phyloP scores from a whole-genome alignment of 2,113 vertebrate genomes.

The Bettongia penicillata region DNA sequence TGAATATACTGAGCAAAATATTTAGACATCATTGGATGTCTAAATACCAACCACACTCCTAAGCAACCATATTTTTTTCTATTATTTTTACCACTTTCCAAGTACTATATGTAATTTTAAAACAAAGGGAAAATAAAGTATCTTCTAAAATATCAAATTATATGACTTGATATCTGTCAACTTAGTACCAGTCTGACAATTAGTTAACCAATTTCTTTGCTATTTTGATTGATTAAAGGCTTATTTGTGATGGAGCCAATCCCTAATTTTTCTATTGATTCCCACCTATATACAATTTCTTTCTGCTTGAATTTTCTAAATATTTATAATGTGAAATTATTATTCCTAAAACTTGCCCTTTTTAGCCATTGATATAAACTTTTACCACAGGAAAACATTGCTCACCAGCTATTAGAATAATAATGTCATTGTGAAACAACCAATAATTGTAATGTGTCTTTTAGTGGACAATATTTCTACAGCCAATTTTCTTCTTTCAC shows the following conservation, averaged over 20 bases:
- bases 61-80: not conserved
- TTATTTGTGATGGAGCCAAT: not conserved
- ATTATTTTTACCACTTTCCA: not conserved
- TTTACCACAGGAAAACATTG: not conserved
- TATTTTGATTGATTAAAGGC: conserved; percentile 21
- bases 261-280: not conserved
- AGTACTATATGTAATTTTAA: not conserved
- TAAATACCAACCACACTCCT: not conserved
- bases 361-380: not conserved
- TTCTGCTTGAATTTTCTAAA: conserved; percentile 6
- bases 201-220: not conserved
- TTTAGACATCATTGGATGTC: not conserved
- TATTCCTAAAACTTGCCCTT: not conserved
- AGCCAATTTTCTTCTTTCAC: conserved; percentile 69
- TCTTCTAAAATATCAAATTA: not conserved
- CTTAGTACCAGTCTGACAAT: not conserved
- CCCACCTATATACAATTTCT: not conserved
- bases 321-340: not conserved
- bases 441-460: not conserved
- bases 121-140: not conserved
- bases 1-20: not conserved
- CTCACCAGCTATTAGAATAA: not conserved
- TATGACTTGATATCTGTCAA: not conserved
- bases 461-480: conserved; percentile 33
- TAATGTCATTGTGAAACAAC: conserved; percentile 27